These are phyloP conservation scores for Thymallus thymallus DNA, from an alignment of 2,113 vertebrate genomes.

Conservation along the genomic window DNA sequence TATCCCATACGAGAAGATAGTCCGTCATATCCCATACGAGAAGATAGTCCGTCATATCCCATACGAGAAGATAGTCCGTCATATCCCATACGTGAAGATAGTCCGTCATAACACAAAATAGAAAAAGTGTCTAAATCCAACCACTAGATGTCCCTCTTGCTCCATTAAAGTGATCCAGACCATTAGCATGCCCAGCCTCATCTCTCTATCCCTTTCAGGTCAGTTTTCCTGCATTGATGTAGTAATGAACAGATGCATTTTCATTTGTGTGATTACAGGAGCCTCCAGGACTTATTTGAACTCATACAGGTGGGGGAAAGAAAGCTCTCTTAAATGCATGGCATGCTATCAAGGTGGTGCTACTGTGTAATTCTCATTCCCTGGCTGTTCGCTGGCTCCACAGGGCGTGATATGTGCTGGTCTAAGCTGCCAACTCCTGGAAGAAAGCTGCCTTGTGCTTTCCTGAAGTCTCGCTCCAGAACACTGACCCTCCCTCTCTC, in stretches of 20 bases:
- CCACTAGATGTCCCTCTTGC: conserved; percentile 14
- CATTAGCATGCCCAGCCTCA: too few relatives aligned
- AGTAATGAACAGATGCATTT: background rate
- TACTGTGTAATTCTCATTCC: conserved; percentile 9
- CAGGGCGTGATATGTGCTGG: conserved; percentile 6
- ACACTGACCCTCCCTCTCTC: too few relatives aligned
- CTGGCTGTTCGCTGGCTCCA: background rate
- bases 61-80: too few relatives aligned
- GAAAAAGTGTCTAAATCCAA: background rate
- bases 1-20: too few relatives aligned
- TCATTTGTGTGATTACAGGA: background rate
- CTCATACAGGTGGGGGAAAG: background rate
- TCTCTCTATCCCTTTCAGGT: background rate
- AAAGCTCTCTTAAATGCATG: background rate
- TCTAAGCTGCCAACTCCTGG: conserved; percentile 2
- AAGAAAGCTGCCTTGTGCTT: conserved; percentile 16
- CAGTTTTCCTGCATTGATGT: background rate
- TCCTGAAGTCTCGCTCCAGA: background rate
- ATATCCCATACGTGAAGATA: too few relatives aligned
- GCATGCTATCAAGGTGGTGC: background rate
- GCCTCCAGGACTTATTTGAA: background rate
- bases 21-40: too few relatives aligned
- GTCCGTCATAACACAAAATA: background rate
- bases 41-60: too few relatives aligned
- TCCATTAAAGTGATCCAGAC: background rate